Percentiles rank a stretch among this genome's conserved stretches.
Evolutionary conservation across 2,797 vertebrate species (phyloP).

Genomic region (Intellagama lesueurii): DNA sequence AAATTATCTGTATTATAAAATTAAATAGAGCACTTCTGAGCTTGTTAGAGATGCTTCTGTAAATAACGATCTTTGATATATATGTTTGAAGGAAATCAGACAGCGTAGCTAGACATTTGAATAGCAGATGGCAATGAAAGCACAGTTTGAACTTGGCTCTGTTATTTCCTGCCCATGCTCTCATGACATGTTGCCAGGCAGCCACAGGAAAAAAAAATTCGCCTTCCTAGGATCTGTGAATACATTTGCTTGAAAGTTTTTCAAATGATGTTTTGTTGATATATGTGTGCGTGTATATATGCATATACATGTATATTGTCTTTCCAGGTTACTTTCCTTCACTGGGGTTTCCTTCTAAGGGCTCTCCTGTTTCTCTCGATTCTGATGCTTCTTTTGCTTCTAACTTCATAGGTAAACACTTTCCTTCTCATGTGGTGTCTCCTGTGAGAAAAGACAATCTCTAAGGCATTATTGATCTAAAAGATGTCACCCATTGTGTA

Average conservation of each 20-base stretch:
- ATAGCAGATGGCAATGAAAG: neutral
- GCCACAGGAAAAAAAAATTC: neutral
- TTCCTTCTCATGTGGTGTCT: slow-evolving; percentile 36
- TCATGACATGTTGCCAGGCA: neutral
- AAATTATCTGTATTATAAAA: no score
- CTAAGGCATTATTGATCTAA: slow-evolving; percentile 7
- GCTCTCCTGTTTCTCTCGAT: slow-evolving; percentile 87
- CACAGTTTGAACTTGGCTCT: neutral
- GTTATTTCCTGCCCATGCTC: neutral
- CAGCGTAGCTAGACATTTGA: neutral
- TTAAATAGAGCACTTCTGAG: neutral
- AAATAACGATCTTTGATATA: neutral
- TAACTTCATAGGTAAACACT: slow-evolving; percentile 91
- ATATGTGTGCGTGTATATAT: neutral
- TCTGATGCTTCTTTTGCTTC: slow-evolving; percentile 89
- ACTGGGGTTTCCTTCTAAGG: slow-evolving; percentile 92
- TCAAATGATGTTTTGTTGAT: slow-evolving; percentile 29
- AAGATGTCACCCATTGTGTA: slow-evolving; percentile 33
- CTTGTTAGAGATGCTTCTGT: neutral
- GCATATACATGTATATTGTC: slow-evolving; percentile 75
- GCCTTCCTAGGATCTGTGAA: neutral
- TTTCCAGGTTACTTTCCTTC: slow-evolving; percentile 93
- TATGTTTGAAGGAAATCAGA: neutral
- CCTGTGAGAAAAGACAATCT: slow-evolving; percentile 4
- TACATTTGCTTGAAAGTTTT: slow-evolving; percentile 10